Conservation (phyloP, 2,888 invertebrate genomes). For the Drosophila yooni region DNA sequence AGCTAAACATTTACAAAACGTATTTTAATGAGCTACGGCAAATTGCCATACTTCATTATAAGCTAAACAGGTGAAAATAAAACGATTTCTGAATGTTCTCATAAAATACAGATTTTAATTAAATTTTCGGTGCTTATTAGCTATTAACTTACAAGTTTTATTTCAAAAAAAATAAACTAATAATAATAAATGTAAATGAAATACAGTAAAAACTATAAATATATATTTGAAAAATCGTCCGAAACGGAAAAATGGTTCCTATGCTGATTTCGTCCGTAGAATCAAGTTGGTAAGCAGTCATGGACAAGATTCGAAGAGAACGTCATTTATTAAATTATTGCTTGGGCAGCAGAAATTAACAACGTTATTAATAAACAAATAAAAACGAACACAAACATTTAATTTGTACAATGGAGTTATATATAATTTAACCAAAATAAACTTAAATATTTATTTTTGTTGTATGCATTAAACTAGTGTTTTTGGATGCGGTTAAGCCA, state of each 20-base stretch:
- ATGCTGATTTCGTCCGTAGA: neutral
- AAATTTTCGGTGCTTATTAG: neutral
- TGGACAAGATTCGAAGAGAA: slow-evolving; percentile 21
- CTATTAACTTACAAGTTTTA: neutral
- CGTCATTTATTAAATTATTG: slow-evolving; percentile 47
- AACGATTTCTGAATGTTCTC: neutral
- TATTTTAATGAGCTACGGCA: neutral
- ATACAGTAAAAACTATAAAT: neutral
- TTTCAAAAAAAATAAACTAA: neutral
- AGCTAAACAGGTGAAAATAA: slow-evolving; percentile 28
- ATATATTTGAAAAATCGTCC: neutral
- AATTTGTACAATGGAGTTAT: slow-evolving; percentile 44
- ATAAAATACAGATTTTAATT: slow-evolving; percentile 1
- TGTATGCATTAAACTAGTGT: slow-evolving; percentile 39
- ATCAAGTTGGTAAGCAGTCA: neutral
- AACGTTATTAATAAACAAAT: slow-evolving; percentile 25
- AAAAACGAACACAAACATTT: slow-evolving; percentile 29
- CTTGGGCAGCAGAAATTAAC: slow-evolving; percentile 48
- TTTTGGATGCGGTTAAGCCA: slow-evolving; percentile 41
- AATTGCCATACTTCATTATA: neutral
- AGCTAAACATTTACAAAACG: neutral
- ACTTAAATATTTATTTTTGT: slow-evolving; percentile 26
- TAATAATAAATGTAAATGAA: neutral
- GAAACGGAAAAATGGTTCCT: neutral
- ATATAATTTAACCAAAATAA: slow-evolving; percentile 48